phyloP scores from a whole-genome alignment of 2,113 vertebrate species.

The Varanus komodoensis region DNA sequence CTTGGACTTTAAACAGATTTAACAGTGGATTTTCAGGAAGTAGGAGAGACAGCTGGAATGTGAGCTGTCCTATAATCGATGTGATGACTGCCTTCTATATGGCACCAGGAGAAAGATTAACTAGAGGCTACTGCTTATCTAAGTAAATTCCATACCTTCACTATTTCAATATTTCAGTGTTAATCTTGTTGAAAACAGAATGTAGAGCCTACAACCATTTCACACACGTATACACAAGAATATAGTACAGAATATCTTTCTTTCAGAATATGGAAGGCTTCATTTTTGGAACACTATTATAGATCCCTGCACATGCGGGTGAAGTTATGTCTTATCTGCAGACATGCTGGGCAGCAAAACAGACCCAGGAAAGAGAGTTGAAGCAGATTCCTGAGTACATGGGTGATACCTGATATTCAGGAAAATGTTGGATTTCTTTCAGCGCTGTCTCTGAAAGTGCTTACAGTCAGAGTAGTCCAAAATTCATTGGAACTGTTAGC shows the following conservation, averaged over 20 bases:
- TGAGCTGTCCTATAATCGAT: neutral
- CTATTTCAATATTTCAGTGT: neutral
- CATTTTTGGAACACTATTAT: too few species aligned
- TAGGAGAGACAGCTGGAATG: conserved; percentile 36
- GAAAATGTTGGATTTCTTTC: too few species aligned
- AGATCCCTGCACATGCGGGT: neutral
- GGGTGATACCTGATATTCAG: too few species aligned
- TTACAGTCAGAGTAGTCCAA: neutral
- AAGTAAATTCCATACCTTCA: conserved; percentile 22
- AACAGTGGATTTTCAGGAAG: conserved; percentile 33
- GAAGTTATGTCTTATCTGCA: neutral
- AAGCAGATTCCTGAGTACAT: neutral
- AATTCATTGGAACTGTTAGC: neutral
- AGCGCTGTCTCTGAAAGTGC: too few species aligned
- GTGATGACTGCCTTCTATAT: neutral
- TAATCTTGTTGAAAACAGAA: neutral
- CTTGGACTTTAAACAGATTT: conserved; percentile 14
- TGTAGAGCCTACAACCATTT: neutral
- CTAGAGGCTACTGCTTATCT: conserved; percentile 54
- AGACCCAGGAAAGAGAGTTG: neutral
- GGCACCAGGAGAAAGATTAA: conserved; percentile 49
- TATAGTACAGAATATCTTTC: too few species aligned
- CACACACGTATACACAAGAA: neutral
- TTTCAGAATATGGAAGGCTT: neutral
- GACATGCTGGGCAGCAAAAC: too few species aligned